Conservation (phyloP, 2,797 vertebrate genomes). For the Hydrophis major region DNA sequence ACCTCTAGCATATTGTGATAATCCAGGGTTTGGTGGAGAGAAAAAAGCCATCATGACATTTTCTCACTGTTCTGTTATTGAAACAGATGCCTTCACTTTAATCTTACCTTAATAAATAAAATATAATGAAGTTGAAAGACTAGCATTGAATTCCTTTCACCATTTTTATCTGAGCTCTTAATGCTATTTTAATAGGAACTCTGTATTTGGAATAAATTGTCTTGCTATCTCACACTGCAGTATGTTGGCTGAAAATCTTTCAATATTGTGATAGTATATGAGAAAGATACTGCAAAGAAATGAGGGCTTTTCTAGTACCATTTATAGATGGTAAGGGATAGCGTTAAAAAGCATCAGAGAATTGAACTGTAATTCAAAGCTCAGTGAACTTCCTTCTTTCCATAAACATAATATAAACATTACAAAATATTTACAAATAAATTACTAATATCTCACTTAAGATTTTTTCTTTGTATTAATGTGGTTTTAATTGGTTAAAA, state of each 20-base stretch:
- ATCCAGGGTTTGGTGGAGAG: background rate
- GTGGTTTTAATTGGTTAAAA: background rate
- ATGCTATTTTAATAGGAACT: slow-evolving; percentile 9
- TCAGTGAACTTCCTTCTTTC: background rate
- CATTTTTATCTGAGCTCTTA: slow-evolving; percentile 9
- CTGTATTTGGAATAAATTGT: slow-evolving; percentile 18
- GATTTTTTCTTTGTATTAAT: background rate
- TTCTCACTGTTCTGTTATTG: background rate
- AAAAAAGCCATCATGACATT: background rate
- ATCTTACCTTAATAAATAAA: slow-evolving; percentile 38
- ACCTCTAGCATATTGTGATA: background rate
- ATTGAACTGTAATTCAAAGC: slow-evolving; percentile 8
- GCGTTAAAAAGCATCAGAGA: background rate
- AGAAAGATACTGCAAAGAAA: background rate
- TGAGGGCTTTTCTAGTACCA: background rate
- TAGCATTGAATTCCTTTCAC: slow-evolving; percentile 26
- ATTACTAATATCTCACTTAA: background rate
- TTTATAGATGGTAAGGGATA: background rate
- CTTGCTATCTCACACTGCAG: slow-evolving; percentile 3
- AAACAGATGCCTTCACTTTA: background rate
- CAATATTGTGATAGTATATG: slow-evolving; percentile 13
- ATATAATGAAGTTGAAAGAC: slow-evolving; percentile 1
- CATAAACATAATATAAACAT: background rate
- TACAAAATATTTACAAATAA: background rate
- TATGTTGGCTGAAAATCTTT: background rate